Evolutionary conservation across 2,113 vertebrate species (phyloP).

Genomic region (Spilogale gracilis): DNA sequence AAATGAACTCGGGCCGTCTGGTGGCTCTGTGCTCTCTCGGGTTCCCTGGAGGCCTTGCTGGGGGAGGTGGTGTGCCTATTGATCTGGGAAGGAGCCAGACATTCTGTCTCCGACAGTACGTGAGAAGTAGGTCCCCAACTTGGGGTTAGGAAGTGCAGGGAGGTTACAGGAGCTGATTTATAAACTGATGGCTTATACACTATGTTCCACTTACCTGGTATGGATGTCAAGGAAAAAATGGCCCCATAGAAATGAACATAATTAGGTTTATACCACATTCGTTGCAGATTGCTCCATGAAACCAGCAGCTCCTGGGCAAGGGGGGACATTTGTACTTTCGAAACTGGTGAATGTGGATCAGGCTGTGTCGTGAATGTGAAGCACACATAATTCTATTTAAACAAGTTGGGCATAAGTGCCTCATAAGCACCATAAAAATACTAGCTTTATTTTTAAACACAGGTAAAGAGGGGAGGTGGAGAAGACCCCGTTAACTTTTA

Average conservation of each 20-base stretch:
- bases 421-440: not conserved
- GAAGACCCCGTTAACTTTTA: not conserved
- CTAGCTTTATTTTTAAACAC: not conserved
- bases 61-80: not conserved
- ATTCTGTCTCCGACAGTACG: not conserved
- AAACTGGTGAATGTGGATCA: not conserved
- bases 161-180: not conserved
- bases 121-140: not conserved
- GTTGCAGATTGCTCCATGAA: not conserved
- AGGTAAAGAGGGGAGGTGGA: not conserved
- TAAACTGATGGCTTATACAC: constrained; percentile 25
- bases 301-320: not conserved
- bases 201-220: not conserved
- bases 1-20: not conserved
- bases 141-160: not conserved
- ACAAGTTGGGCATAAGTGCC: not conserved
- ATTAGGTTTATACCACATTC: not conserved
- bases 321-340: not conserved
- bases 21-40: not conserved
- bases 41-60: not conserved
- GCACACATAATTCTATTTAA: not conserved
- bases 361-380: not conserved
- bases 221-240: not conserved
- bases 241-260: not conserved
- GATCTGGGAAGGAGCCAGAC: constrained; percentile 38